phyloP scores from a whole-genome alignment of 2,797 vertebrate genomes.

The Garrulus glandarius region DNA sequence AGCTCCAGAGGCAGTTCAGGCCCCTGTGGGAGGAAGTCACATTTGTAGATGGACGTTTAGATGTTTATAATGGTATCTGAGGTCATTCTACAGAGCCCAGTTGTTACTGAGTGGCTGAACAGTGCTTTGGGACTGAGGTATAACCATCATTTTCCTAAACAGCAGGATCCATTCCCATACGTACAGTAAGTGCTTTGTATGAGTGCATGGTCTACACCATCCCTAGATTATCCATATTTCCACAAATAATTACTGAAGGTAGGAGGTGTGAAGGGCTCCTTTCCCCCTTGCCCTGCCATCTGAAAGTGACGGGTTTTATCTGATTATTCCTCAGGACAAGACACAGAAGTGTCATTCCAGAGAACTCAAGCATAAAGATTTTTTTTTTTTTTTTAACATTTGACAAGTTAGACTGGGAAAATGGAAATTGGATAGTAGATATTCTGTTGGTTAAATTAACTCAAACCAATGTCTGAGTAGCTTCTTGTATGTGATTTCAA shows the following conservation, averaged over 20 bases:
- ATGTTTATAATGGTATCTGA: background rate
- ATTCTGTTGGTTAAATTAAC: background rate
- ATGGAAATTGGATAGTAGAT: background rate
- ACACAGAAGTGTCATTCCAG: background rate
- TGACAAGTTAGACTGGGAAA: background rate
- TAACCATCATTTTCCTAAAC: background rate
- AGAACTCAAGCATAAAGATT: background rate
- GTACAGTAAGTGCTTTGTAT: background rate
- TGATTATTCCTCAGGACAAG: background rate
- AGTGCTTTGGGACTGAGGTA: background rate
- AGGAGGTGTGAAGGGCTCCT: background rate
- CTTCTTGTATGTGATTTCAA: constrained; percentile 26
- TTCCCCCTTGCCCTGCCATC: background rate
- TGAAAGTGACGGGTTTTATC: background rate
- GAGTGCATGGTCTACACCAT: background rate
- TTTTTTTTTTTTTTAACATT: background rate
- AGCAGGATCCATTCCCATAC: background rate
- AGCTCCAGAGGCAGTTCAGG: background rate
- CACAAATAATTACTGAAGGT: background rate
- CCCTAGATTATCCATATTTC: background rate
- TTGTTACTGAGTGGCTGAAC: background rate
- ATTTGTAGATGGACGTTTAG: background rate
- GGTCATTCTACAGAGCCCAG: background rate
- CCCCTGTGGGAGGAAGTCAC: background rate
- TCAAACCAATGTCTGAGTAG: background rate